Evolutionary conservation across 2,113 vertebrate species (phyloP).

Genomic region (Steatornis caripensis): DNA sequence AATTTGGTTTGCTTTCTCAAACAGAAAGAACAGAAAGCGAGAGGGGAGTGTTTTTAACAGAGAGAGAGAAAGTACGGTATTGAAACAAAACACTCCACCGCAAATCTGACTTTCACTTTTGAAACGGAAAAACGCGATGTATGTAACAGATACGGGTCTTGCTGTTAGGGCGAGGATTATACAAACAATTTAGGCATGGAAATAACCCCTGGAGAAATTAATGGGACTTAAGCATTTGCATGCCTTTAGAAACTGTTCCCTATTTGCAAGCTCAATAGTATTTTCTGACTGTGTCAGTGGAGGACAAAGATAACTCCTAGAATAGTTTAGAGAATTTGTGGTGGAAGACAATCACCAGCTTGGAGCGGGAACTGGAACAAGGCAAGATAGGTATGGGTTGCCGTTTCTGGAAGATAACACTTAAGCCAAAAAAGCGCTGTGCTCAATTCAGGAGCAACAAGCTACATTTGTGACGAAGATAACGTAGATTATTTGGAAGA

Average conservation of each 20-base stretch:
- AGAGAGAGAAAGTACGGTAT: fast-evolving
- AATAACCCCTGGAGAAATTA: not conserved
- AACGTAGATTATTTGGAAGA: not conserved
- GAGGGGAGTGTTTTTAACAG: not conserved
- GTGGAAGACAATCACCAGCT: not conserved
- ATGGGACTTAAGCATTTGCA: not conserved
- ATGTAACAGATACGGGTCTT: fast-evolving
- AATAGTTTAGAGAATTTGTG: fast-evolving
- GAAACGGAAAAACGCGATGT: not conserved
- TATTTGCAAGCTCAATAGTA: not conserved
- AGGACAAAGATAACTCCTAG: not conserved
- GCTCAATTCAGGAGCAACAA: not conserved
- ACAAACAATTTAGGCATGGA: not conserved
- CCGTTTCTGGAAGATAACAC: fast-evolving
- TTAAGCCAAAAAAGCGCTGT: not conserved
- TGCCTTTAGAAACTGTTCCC: not conserved
- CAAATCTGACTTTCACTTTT: fast-evolving
- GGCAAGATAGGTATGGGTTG: too few species aligned
- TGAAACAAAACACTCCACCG: not conserved
- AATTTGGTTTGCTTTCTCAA: not conserved
- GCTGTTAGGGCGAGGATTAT: not conserved
- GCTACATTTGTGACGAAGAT: not conserved
- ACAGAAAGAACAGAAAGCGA: not conserved
- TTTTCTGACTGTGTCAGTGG: not conserved
- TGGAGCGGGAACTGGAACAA: not conserved